Conservation (phyloP, 1,140 invertebrate species). For the Eciton burchellii region DNA sequence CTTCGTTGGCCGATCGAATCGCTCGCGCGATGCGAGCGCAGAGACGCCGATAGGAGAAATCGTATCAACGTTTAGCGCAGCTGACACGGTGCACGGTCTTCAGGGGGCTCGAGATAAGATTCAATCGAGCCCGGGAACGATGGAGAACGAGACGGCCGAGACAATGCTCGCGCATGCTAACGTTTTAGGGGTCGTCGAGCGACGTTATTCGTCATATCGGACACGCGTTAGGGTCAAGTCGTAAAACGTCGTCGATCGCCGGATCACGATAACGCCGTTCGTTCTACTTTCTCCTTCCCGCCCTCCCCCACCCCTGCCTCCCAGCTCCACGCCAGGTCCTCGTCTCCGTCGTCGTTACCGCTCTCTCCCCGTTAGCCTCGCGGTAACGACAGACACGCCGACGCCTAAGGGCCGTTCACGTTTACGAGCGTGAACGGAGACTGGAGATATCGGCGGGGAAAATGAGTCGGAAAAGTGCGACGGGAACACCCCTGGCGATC, state of each 20-base stretch:
- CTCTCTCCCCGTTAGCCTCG: slow-evolving; percentile 69
- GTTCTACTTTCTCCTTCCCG: slow-evolving; percentile 44
- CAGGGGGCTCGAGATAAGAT: neutral
- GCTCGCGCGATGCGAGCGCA: neutral
- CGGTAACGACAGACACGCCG: slow-evolving; percentile 73
- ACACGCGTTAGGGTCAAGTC: slow-evolving; percentile 67
- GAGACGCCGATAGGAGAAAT: neutral
- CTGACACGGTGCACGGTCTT: neutral
- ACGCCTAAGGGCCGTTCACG: slow-evolving; percentile 80
- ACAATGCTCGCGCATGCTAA: slow-evolving; percentile 28
- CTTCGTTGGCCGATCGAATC: neutral
- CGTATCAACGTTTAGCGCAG: neutral
- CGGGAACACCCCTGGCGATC: slow-evolving; percentile 74
- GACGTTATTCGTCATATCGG: slow-evolving; percentile 65
- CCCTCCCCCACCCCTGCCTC: slow-evolving; percentile 9
- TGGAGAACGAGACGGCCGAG: slow-evolving; percentile 23
- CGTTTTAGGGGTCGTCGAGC: slow-evolving; percentile 38
- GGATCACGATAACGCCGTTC: slow-evolving; percentile 63
- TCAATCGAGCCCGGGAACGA: slow-evolving; percentile 30
- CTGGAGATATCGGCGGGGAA: slow-evolving; percentile 76
- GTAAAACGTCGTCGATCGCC: slow-evolving; percentile 71
- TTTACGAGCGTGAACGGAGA: slow-evolving; percentile 76
- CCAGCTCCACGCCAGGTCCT: slow-evolving; percentile 14
- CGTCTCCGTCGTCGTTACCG: slow-evolving; percentile 66
- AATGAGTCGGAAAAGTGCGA: slow-evolving; percentile 80